Conservation (phyloP, 37 sponge, comb jelly and placozoan genomes). For the Aphrocallistes beatrix region DNA sequence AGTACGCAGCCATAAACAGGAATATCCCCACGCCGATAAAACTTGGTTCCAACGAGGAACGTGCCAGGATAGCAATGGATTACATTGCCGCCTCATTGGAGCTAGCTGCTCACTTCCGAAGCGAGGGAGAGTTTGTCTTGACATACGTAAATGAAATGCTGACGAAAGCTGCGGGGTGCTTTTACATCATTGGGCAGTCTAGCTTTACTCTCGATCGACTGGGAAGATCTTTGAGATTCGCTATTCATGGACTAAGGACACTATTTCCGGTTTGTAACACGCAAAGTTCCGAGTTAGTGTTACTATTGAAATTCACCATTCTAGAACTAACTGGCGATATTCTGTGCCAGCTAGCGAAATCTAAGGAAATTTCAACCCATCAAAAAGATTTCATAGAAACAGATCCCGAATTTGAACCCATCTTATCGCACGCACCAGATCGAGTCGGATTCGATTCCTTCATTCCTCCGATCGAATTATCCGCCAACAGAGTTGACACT, state of each 20-base stretch:
- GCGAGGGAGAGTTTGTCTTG: not conserved
- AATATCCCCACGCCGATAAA: not conserved
- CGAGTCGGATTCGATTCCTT: not conserved
- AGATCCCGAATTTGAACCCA: not conserved
- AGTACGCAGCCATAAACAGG: not conserved
- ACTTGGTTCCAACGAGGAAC: constrained; percentile 16
- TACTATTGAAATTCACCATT: not conserved
- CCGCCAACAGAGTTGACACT: not conserved
- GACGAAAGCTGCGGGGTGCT: not conserved
- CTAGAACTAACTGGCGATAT: not conserved
- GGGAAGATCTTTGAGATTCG: not conserved
- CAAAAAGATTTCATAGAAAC: not conserved
- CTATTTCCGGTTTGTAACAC: not conserved
- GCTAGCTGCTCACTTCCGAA: not conserved
- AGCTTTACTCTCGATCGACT: not conserved
- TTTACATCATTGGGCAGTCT: not conserved
- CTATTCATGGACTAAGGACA: not conserved
- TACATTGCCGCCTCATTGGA: constrained; percentile 18
- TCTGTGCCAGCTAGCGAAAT: not conserved
- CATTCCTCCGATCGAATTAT: not conserved
- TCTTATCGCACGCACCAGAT: not conserved
- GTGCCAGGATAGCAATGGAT: constrained; percentile 25
- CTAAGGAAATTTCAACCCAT: not conserved
- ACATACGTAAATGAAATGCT: not conserved
- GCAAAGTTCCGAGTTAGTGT: not conserved